Conservation (phyloP, 1,140 invertebrate species). For the Zaprionus camerounensis region DNA sequence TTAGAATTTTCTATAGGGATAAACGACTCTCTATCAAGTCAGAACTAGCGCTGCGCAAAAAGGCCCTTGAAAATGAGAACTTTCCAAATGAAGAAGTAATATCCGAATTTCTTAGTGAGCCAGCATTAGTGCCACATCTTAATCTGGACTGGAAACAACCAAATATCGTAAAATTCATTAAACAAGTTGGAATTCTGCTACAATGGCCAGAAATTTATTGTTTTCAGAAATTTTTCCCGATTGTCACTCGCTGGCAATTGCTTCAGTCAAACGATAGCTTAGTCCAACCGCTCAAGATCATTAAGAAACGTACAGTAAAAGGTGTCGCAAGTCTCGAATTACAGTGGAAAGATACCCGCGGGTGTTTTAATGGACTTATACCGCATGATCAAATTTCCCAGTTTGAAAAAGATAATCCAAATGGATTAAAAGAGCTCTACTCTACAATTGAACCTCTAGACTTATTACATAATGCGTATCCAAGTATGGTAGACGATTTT, state of each 20-base stretch:
- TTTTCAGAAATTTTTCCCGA: constrained; percentile 91
- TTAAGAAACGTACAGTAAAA: constrained; percentile 85
- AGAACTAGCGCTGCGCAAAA: constrained; percentile 89
- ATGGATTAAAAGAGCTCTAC: constrained; percentile 85
- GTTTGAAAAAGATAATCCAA: constrained; percentile 73
- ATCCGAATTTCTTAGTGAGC: constrained; percentile 89
- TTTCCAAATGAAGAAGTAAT: constrained; percentile 91
- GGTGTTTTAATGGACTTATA: constrained; percentile 86
- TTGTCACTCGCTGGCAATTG: constrained; percentile 89
- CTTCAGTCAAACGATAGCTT: constrained; percentile 44
- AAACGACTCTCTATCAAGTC: constrained; percentile 87
- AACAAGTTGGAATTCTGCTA: constrained; percentile 88
- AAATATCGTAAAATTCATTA: constrained; percentile 89
- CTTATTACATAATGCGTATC: constrained; percentile 88
- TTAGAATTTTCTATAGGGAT: constrained; percentile 84
- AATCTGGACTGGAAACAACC: constrained; percentile 88
- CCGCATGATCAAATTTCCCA: constrained; percentile 85
- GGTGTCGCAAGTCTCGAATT: constrained; percentile 88
- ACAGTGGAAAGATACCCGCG: constrained; percentile 87
- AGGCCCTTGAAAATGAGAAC: constrained; percentile 87
- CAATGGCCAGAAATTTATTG: constrained; percentile 91
- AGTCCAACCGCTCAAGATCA: constrained; percentile 85
- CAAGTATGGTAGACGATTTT: constrained; percentile 87
- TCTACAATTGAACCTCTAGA: constrained; percentile 89
- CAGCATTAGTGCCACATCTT: constrained; percentile 85